Evolutionary conservation across 2,888 invertebrate species (phyloP), one percentile per base, ranked within the genome.

Genomic region (Dryobotodes eremita): DNA sequence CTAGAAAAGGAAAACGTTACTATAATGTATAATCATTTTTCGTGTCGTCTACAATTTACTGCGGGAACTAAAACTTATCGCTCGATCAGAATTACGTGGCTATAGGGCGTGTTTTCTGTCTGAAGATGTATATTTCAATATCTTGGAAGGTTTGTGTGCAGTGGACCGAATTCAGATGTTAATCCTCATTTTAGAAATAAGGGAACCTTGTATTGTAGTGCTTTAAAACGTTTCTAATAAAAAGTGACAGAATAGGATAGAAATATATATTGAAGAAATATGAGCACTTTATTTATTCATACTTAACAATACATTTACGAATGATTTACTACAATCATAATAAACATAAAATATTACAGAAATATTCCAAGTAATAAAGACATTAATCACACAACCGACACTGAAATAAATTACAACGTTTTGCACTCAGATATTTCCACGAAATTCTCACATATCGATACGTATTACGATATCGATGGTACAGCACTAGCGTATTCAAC

Each of bases 401-500:
- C 13, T 36, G 23, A 55, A 36, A 55, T 55, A 55, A 23, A 48
- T 42, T 26, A n/a, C 48, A 53, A 23, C 6, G 36, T 6, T 57
- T n/a, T 23, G 23, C n/a, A 78, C 48, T 70, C 2, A 20, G 13
- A 23, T 80, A 20, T 81, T 68, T 66, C 6, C 17, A 72, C 7
- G 7, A 42, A 70, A 36, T 55, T 64, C n/a, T n/a, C n/a, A 57
- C n/a, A 31, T 5, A 80, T 83, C 80, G 73, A 86, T 71, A 80
- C 0, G 13, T n/a, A 55, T 48, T 23, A 50, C 46, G 10, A 53
- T n/a, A 53, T 48, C 23, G 10, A 46, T 36, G n/a, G 61, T 70
- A 71, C 89, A 74, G 36, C 89, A 78, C 88, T 88, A 88, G 74
- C n/a, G 80, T 87, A 89, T 88, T 89, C 86, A 86, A 87, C 80